Conservation (phyloP, 92 coral and sea anemone species). For the Parazoanthus atlanticus region DNA sequence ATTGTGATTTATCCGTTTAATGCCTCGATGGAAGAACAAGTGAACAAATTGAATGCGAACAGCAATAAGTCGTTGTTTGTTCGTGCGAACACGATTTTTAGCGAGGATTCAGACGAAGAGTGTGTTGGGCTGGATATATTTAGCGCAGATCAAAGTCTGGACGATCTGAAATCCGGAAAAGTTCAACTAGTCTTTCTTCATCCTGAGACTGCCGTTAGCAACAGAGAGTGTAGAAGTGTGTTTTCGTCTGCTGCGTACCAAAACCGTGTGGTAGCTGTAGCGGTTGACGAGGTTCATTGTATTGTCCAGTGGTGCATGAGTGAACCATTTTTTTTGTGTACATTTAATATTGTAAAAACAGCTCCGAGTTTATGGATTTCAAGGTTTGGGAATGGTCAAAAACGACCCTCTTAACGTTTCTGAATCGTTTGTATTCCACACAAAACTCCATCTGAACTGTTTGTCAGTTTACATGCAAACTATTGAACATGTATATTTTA, state of each 20-base stretch:
- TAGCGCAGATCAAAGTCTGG: neutral
- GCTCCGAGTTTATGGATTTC: no score
- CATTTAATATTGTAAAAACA: no score
- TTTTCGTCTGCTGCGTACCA: neutral
- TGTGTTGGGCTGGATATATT: neutral
- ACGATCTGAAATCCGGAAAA: neutral
- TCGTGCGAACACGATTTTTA: neutral
- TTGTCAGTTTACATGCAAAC: no score
- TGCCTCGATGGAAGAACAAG: neutral
- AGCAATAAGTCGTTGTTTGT: neutral
- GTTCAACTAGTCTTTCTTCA: neutral
- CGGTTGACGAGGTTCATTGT: neutral
- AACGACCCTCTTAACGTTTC: no score
- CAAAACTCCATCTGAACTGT: no score
- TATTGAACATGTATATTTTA: no score
- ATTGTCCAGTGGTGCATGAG: constrained; percentile 1
- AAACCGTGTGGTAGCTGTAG: neutral
- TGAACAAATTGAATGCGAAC: neutral
- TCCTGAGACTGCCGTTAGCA: neutral
- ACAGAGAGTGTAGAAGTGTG: neutral
- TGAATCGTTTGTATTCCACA: no score
- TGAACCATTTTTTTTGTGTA: neutral
- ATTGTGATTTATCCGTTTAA: neutral
- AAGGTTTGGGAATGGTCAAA: no score
- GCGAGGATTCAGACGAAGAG: neutral